Evolutionary conservation across 2,113 vertebrate genomes (phyloP), one percentile per base, ranked within the genome.

Genomic region (Columba livia): DNA sequence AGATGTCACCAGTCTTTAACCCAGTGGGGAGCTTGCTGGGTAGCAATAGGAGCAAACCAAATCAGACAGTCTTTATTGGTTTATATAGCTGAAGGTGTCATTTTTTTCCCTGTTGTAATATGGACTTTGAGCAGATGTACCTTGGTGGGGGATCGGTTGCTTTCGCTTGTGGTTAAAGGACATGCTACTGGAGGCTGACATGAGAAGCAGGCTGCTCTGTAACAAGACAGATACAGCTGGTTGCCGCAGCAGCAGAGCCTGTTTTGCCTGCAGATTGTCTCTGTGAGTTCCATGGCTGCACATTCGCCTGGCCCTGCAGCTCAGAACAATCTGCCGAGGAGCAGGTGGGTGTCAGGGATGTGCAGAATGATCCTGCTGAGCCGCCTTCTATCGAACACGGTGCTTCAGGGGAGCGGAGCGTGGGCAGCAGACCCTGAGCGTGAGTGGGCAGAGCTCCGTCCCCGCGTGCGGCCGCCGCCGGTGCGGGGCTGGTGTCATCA

Each of bases 81-180:
- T 98, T 98, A 96, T 90, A 82, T 67, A 74, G 80, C 81, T 91
- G 95, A 97, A 95, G 94, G 93, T 97, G 90, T 96, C 92, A 97
- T 98, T 96, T 95, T 95, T 79, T 90, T 92, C 97, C 93, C 93
- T 95, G 40, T 75, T 97, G 97, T 98, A 98, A 97, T 79, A 97
- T 32, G 97, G 97, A 97, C 97, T 98, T 48, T 42, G 88, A 98
- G 97, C 98, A 98, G 98, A 98, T 98, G 97, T 95, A 91, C 66
- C 97, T 95, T 97, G 28, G 60, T 91, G 89, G 97, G 96, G 86
- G 91, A 93, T 70, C 53, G 3, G 89, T 80, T 95, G 66, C 91
- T 93, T 96, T 94, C 85, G 82, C 47, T 96, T 73, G 70, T 20
- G 58, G 89, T 79, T 78, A 95, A 93, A 92, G 93, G 64, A 94